These are phyloP conservation scores for Tethya wilhelma DNA, from an alignment of 37 sponge, comb jelly and placozoan species.

Conservation along the genomic window DNA sequence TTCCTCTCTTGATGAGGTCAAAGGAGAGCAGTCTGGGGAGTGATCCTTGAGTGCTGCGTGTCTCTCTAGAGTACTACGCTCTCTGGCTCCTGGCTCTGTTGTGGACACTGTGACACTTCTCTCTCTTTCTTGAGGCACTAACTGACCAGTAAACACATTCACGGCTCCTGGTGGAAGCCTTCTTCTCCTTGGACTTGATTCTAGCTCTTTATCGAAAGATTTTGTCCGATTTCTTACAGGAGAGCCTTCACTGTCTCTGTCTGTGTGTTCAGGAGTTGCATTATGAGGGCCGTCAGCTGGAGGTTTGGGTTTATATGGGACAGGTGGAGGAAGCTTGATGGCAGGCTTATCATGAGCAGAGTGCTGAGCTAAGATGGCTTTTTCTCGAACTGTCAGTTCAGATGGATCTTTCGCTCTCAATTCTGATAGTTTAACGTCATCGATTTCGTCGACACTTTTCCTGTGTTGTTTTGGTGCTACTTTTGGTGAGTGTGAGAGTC, in stretches of 20 bases:
- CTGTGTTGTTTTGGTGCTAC: too few species aligned
- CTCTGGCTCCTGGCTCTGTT: constrained; percentile 7
- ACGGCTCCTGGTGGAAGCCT: constrained; percentile 62
- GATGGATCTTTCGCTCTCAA: constrained; percentile 40
- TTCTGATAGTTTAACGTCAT: constrained; percentile 12
- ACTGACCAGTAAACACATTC: constrained; percentile 18
- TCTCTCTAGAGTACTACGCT: background rate
- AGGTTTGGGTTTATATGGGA: constrained; percentile 12
- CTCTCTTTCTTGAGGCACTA: background rate
- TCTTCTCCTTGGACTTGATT: constrained; percentile 11
- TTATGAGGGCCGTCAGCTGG: constrained; percentile 4
- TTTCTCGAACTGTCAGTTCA: constrained; percentile 46
- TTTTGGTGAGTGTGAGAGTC: too few species aligned
- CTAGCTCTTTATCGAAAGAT: constrained; percentile 7
- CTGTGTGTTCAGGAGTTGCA: constrained; percentile 6
- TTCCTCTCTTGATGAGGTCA: background rate
- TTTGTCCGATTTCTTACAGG: background rate
- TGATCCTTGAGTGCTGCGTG: background rate
- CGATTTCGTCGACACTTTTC: background rate
- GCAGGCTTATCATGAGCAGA: background rate
- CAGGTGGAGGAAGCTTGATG: background rate
- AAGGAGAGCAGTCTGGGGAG: background rate
- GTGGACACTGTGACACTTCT: constrained; percentile 10
- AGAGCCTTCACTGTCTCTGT: background rate
- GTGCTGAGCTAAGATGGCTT: constrained; percentile 53